Evolutionary conservation across 2,797 vertebrate species (phyloP).

Genomic region (Neosilurus mollespiculum): DNA sequence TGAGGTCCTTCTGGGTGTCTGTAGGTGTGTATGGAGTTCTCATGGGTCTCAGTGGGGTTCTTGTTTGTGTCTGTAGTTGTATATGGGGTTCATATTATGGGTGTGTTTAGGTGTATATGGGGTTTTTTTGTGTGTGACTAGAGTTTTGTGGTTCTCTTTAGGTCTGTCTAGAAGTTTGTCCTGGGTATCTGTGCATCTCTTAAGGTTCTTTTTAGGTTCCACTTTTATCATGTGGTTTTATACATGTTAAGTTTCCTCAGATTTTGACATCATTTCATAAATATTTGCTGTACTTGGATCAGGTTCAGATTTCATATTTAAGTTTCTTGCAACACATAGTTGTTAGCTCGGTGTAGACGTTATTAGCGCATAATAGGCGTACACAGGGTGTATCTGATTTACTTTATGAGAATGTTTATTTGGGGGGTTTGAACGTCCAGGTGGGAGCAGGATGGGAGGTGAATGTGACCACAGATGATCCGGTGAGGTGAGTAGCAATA

Average conservation of each 20-base stretch:
- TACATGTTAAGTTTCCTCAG: background rate
- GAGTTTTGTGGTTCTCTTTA: background rate
- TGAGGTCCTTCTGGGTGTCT: background rate
- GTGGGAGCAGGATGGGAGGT: background rate
- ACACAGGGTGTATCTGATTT: background rate
- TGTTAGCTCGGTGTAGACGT: background rate
- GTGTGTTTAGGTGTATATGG: background rate
- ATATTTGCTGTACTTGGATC: background rate
- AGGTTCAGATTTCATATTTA: background rate
- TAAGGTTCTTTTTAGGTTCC: background rate
- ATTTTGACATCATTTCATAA: background rate
- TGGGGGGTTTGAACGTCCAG: background rate
- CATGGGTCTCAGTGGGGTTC: background rate
- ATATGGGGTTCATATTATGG: background rate
- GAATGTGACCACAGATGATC: slow-evolving; percentile 9
- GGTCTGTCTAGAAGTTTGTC: background rate
- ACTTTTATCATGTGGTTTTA: background rate
- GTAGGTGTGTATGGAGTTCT: background rate
- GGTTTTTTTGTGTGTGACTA: background rate
- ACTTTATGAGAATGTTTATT: background rate
- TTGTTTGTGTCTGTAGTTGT: background rate
- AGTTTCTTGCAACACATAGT: background rate
- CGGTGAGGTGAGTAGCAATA: slow-evolving; percentile 3
- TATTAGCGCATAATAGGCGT: background rate
- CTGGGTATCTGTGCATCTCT: background rate